These are phyloP conservation scores for Agrochola lychnidis DNA, from an alignment of 2,888 invertebrate species.

Conservation along the genomic window DNA sequence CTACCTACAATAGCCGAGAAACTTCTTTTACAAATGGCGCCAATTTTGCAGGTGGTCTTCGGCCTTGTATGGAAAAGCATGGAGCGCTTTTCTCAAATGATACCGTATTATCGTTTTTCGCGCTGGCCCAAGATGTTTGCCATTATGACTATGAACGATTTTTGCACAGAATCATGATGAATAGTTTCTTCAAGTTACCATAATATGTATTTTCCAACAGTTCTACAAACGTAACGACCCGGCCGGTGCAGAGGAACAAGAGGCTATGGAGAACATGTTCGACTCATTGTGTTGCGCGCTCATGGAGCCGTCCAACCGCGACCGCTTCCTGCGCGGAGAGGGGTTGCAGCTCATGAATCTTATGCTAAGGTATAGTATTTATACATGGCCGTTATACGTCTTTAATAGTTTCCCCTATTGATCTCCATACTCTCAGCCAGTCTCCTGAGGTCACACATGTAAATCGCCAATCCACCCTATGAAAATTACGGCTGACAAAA, in stretches of 20 bases:
- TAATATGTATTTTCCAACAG: conserved; percentile 78
- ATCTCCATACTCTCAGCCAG: background rate
- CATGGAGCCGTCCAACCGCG: conserved; percentile 96
- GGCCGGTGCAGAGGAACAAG: conserved; percentile 97
- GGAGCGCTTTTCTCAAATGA: no score
- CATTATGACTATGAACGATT: background rate
- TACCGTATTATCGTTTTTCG: background rate
- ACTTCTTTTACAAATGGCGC: background rate
- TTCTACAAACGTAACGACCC: conserved; percentile 99
- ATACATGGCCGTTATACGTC: background rate
- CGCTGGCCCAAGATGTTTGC: background rate
- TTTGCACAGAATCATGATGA: background rate
- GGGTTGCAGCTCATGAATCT: conserved; percentile 99
- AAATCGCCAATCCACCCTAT: no score
- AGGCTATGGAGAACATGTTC: conserved; percentile 99
- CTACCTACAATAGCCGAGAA: background rate
- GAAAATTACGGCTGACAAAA: background rate
- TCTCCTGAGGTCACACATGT: background rate
- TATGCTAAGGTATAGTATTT: conserved; percentile 94
- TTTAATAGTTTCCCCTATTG: background rate
- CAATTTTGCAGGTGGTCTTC: background rate
- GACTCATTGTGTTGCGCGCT: conserved; percentile 98
- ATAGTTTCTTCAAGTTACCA: background rate
- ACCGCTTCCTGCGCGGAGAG: conserved; percentile 98
- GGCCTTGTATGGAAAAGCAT: no score